Evolutionary conservation across 2,113 vertebrate species (phyloP), one percentile per base, ranked within the genome.

Genomic region (Polyodon spathula): DNA sequence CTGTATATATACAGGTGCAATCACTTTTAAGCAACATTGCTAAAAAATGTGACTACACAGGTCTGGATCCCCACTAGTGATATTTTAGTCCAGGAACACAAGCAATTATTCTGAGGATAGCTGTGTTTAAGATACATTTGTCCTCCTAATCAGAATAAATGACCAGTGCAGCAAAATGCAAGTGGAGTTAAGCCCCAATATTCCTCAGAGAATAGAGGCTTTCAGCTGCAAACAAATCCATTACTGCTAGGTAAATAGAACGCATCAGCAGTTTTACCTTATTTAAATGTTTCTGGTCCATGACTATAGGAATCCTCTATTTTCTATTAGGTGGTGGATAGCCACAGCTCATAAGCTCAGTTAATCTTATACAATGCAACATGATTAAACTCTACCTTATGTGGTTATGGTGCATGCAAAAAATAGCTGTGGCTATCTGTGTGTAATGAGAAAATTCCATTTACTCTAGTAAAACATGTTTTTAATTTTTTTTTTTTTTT

Each of bases 111-210:
- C 60, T 51, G 17, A 63, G 68, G 71, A 70, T 54, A 67, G 71
- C 71, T 69, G 50, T 68, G 63, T 71, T 65, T 73, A 81, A 67
- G 74, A 81, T 78, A 27, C 27, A 27, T 85, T 84, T 77, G 81
- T 84, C 81, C 74, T 53, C 68, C 72, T 83, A 85, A 88, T 87
- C 84, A 87, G 86, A 88, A 81, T 79, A 88, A 86, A 85, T 83
- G 74, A 73, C 83, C 75, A 76, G 77, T 65, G 69, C 77, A 85
- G 84, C 84, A 84, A 73, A 87, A 87, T 79, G 75, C 73, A 76
- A 84, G 78, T 62, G 74, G 69, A 69, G 61, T 66, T 78, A 81
- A 76, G 73, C 70, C 65, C 62, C 60, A 51, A 66, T 79, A 78
- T 77, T 80, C 80, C 80, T 71, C 16, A 5, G 76, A 82, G 78